phyloP scores from a whole-genome alignment of 1,140 invertebrate species.

The Sitophilus oryzae region DNA sequence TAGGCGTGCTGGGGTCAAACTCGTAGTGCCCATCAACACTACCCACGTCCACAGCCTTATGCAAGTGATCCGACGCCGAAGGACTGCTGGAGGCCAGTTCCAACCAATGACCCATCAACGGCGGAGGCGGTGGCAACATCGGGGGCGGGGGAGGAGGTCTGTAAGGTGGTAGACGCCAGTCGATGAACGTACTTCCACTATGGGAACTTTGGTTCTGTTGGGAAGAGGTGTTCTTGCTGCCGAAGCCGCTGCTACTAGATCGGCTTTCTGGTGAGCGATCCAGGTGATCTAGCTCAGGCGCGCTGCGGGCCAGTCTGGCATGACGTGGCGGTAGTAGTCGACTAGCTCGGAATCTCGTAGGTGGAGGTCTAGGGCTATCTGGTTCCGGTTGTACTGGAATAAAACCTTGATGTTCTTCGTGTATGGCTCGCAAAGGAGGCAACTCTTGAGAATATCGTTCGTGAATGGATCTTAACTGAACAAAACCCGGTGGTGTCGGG shows the following conservation, averaged over 20 bases:
- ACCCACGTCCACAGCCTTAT: constrained; percentile 63
- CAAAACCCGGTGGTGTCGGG: constrained; percentile 60
- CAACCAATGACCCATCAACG: constrained; percentile 55
- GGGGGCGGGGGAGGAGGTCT: constrained; percentile 61
- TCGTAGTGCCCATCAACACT: constrained; percentile 95
- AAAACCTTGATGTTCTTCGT: constrained; percentile 60
- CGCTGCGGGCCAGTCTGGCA: constrained; percentile 57
- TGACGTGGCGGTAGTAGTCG: constrained; percentile 56
- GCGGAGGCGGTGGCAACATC: constrained; percentile 33
- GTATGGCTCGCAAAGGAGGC: constrained; percentile 65
- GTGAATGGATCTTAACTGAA: constrained; percentile 57
- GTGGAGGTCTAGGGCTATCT: constrained; percentile 41
- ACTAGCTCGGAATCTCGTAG: constrained; percentile 47
- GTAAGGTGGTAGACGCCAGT: constrained; percentile 70
- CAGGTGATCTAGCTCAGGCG: constrained; percentile 56
- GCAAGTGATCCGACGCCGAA: constrained; percentile 47
- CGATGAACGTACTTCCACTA: constrained; percentile 64
- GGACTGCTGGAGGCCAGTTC: constrained; percentile 52
- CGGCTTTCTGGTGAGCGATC: constrained; percentile 80
- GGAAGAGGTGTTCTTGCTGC: constrained; percentile 87
- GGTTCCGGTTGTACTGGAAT: constrained; percentile 54
- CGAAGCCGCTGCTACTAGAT: constrained; percentile 83
- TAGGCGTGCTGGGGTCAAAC: constrained; percentile 74
- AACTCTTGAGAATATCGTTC: constrained; percentile 67
- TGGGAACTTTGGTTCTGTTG: constrained; percentile 64